Base-by-base conservation (phyloP, 1,140 invertebrate genomes). In the Eriosoma lanigerum region DNA sequence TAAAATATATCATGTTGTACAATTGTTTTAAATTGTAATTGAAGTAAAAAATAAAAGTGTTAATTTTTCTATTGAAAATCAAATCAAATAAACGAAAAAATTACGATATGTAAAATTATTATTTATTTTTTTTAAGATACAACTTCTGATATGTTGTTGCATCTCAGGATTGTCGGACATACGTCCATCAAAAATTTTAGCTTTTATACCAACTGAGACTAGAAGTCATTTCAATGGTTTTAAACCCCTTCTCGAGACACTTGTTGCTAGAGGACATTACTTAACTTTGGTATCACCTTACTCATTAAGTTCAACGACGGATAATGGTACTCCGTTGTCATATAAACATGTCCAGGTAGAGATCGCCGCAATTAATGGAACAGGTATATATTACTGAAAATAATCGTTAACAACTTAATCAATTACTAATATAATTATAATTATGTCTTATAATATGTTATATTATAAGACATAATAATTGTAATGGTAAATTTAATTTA, bases 181-280 rank as follows among this genome's bases (percentile, higher is more conserved):
- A n/a, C 56, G 29, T 13, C 26, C 76, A 10, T 81, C 82, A 66
- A 83, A 84, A 32, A 85, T 86, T 56, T 81, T 86, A 58, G 84
- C 73, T 8, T 68, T 86, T 32, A 82, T 85, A 38, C 84, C 84
- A 1, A 66, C 83, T 2, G 52, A 81, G 0, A 81, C 81, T 3
- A 83, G 81, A 82, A 87, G 86, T 81, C 86, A 87, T 81, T 86
- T 83, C 56, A 81, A 82, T n/a, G 82, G 86, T 1, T 86, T 86
- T 32, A 82, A 84, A 60, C 84, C 85, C 0, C 44, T 86, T 4
- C 81, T 86, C 8, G 52, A 87, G 21, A 88, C 88, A 81, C 83
- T 91, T 44, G 86, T 89, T 0, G 81, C 84, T 0, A 86, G 88
- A 72, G 90, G 90, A 3, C 90, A 91, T 82, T 87, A 90, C 82